phyloP scores from a whole-genome alignment of 2,797 vertebrate genomes.

The Danio jaintianensis region DNA sequence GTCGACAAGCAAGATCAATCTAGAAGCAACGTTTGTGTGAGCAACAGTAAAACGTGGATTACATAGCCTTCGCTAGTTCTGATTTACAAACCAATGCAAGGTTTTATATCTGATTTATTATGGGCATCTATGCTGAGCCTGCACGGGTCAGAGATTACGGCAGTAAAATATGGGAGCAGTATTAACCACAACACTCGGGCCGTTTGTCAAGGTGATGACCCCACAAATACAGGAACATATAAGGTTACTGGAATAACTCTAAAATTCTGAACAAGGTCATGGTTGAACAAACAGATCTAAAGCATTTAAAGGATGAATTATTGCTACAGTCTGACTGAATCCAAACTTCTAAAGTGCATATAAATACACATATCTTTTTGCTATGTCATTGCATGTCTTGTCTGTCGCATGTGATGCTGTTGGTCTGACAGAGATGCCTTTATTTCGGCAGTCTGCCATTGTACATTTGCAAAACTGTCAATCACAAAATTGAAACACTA shows the following conservation, averaged over 20 bases:
- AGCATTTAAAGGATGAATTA: slow-evolving; percentile 7
- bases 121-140: background rate
- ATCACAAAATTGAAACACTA: slow-evolving; percentile 30
- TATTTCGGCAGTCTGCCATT: slow-evolving; percentile 69
- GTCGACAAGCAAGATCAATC: slow-evolving; percentile 2
- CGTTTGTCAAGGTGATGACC: slow-evolving; percentile 9
- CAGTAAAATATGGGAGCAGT: slow-evolving; percentile 28
- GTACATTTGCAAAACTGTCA: slow-evolving; percentile 69
- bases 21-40: background rate
- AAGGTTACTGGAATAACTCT: background rate
- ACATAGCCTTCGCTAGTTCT: slow-evolving; percentile 53
- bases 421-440: slow-evolving; percentile 57
- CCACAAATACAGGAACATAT: background rate
- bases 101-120: slow-evolving; percentile 32
- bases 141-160: slow-evolving; percentile 8
- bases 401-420: background rate
- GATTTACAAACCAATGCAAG: slow-evolving; percentile 53
- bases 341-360: background rate
- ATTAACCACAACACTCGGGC: background rate
- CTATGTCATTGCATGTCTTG: background rate
- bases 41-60: slow-evolving; percentile 38
- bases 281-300: background rate
- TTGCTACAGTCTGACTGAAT: background rate
- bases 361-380: background rate
- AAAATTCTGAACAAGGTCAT: background rate